phyloP scores from a whole-genome alignment of 2,113 vertebrate species.

The Oophaga pumilio region DNA sequence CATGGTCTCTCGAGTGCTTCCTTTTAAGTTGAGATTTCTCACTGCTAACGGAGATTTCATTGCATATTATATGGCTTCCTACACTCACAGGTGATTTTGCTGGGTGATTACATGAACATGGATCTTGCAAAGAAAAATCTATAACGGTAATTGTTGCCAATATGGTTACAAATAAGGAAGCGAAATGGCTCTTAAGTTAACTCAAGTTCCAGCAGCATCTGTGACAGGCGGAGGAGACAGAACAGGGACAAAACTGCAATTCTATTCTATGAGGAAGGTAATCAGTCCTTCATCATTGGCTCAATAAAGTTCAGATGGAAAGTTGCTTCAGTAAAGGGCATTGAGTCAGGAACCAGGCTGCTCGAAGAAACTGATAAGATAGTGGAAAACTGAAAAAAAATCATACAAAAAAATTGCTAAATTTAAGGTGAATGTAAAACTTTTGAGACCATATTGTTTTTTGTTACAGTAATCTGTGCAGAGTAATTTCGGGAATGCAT shows the following conservation, averaged over 20 bases:
- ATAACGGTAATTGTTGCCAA: conserved; percentile 62
- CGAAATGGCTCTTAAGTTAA: conserved; percentile 36
- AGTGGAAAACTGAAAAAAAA: neutral
- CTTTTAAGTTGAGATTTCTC: conserved; percentile 67
- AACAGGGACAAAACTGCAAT: conserved; percentile 37
- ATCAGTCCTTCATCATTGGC: conserved; percentile 7
- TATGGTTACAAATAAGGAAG: conserved; percentile 37
- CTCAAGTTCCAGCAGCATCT: conserved; percentile 25
- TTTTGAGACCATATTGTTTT: too few relatives aligned
- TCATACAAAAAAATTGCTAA: neutral
- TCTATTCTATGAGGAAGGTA: neutral
- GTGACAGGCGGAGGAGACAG: conserved; percentile 26
- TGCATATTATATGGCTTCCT: conserved; percentile 61
- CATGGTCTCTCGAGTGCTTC: conserved; percentile 69
- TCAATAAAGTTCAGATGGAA: conserved; percentile 29
- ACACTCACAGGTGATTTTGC: conserved; percentile 65
- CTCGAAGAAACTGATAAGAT: neutral
- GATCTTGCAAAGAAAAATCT: conserved; percentile 62
- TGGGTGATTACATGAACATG: conserved; percentile 64
- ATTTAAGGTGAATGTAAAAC: too few relatives aligned
- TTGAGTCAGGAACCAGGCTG: neutral
- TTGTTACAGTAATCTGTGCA: too few relatives aligned
- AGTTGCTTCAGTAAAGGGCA: neutral
- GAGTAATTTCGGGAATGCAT: too few relatives aligned
- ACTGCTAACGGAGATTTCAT: conserved; percentile 48